A percentile compares a stretch with the other conserved stretches of the same genome.
These are phyloP conservation scores for Chloropsis cyanopogon DNA, from an alignment of 2,113 vertebrate species.

Conservation along the genomic window DNA sequence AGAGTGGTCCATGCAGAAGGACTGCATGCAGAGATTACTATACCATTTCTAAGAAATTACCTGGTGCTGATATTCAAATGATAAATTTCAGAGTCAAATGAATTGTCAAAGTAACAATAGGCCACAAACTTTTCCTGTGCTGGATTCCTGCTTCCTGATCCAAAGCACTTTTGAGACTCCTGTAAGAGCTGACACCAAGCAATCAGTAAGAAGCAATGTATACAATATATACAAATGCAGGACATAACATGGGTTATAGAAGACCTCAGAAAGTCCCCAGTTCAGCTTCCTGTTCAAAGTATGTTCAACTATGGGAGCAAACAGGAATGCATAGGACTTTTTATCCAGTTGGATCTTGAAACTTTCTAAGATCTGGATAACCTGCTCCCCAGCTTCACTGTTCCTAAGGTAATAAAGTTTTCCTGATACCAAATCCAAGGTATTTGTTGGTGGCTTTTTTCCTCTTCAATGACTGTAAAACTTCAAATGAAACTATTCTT, in stretches of 20 bases:
- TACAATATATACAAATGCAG: not conserved
- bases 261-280: not conserved
- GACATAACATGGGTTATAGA: fast-evolving
- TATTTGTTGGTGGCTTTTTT: not conserved
- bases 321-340: not conserved
- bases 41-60: not conserved
- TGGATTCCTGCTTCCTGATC: not conserved
- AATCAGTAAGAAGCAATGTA: not conserved
- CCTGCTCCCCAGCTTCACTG: not conserved
- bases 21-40: not conserved
- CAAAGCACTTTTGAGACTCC: not conserved
- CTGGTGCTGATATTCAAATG: not conserved
- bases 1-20: not conserved
- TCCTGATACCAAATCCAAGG: not conserved
- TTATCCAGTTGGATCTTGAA: not conserved
- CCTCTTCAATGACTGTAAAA: not conserved
- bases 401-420: not conserved
- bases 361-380: not conserved
- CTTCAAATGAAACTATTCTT: not conserved
- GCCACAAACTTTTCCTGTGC: not conserved
- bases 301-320: not conserved
- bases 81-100: not conserved
- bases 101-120: not conserved
- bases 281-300: not conserved
- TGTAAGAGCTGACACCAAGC: not conserved